Evolutionary conservation across 2,797 vertebrate species (phyloP), one percentile per base, ranked within the genome.

Genomic region (Tinamus major): DNA sequence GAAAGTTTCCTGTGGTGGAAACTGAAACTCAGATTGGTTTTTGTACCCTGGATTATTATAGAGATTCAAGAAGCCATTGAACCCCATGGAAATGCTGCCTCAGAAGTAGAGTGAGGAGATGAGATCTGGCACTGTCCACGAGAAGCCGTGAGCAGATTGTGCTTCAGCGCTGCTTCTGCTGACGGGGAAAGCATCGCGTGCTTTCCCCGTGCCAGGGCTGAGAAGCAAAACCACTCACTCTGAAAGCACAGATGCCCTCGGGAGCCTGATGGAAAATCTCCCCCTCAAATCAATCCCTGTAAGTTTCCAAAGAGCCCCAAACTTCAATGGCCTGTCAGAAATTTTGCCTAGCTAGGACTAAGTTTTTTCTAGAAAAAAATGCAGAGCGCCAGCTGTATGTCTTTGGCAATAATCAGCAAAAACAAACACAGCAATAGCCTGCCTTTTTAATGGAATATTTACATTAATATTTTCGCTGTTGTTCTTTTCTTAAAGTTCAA

Each of bases 401-500:
- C 82, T 92, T 90, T 93, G 94, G 89, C 94, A 96, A 59, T 79
- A 27, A 78, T 6, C 86, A 74, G 20, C 29, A 83, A 95, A 55
- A 55, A 29, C 14, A 53, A 91, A 89, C 69, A 86, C 68, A 42
- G 69, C 77, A 21, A 85, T 93, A 83, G 56, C 31, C 17, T 80
- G 49, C 62, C 35, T 37, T 70, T 77, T 95, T 88, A n/a, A 92
- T 79, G 39, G 61, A 83, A 26, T 61, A 85, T 91, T 85, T 90
- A 63, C 85, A 64, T 80, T 67, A 96, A 91, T 93, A 89, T 69
- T 85, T 65, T 89, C 58, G 33, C 79, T 94, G 69, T 62, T 89
- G 27, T 88, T 95, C 65, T 86, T 87, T 95, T 95, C 94, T 87
- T 95, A 92, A 96, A 95, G 53, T 29, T 89, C 56, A 33, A 31